phyloP scores from a whole-genome alignment of 2,797 vertebrate species.

The Catamblyrhynchus diadema region DNA sequence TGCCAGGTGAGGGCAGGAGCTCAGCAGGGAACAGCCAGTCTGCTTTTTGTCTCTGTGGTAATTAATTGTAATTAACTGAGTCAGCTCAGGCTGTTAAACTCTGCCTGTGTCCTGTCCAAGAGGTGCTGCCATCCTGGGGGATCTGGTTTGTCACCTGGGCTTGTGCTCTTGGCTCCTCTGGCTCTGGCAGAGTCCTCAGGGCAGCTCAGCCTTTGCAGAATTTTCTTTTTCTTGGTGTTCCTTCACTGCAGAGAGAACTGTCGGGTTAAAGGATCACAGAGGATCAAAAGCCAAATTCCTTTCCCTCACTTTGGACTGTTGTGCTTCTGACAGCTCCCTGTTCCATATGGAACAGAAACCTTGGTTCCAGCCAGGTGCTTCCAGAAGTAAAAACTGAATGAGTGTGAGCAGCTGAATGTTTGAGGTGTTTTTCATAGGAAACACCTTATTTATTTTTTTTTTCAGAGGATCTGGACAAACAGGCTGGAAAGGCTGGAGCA shows the following conservation, averaged over 20 bases:
- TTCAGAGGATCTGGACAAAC: not conserved
- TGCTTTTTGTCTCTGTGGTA: not conserved
- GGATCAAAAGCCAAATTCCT: not conserved
- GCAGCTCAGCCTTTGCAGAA: not conserved
- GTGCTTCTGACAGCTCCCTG: not conserved
- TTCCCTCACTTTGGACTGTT: not conserved
- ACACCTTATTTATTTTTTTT: not conserved
- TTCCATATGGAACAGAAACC: not conserved
- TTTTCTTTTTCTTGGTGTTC: not conserved
- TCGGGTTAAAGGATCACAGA: not conserved
- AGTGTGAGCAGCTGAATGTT: not conserved
- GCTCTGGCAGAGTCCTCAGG: not conserved
- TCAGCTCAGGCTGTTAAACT: not conserved
- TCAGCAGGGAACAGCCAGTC: not conserved
- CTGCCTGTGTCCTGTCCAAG: not conserved
- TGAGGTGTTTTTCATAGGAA: not conserved
- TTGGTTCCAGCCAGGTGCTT: not conserved
- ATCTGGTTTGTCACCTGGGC: not conserved
- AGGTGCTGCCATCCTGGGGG: not conserved
- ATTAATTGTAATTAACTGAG: conserved; percentile 12
- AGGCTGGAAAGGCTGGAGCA: not conserved
- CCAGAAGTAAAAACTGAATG: not conserved
- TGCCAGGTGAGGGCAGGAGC: not conserved
- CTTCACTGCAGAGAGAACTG: not conserved
- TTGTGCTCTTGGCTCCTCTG: not conserved